Percentiles rank a stretch among this genome's conserved stretches.
Conservation (phyloP, 2,113 vertebrate genomes). For the Lepus americanus region DNA sequence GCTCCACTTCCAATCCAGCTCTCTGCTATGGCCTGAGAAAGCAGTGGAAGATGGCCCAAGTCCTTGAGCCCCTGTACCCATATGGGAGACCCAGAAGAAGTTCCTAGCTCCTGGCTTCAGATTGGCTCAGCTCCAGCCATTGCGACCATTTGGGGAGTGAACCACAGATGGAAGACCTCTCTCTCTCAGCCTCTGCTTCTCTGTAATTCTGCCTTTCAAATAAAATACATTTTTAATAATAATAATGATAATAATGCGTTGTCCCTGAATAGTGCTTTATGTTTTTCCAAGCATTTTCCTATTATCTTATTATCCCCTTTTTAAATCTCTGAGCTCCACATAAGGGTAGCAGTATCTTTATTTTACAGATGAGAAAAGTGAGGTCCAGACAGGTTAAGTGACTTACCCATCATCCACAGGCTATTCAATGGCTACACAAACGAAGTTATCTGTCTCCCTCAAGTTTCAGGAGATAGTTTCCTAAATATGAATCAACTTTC, state of each 20-base stretch:
- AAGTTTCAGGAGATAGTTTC: constrained; percentile 54
- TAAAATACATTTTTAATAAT: no score
- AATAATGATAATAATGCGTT: neutral
- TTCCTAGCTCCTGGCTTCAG: no score
- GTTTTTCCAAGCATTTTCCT: constrained; percentile 39
- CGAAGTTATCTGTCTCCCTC: neutral
- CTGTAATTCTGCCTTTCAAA: no score
- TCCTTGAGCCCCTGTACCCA: no score
- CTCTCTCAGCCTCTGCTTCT: no score
- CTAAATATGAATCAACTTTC: neutral
- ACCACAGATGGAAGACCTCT: no score
- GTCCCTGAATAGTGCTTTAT: neutral
- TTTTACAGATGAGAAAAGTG: constrained; percentile 39
- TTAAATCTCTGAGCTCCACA: neutral
- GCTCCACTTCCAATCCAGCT: no score
- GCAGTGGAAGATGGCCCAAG: no score
- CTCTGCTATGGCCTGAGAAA: no score
- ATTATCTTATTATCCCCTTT: constrained; percentile 6
- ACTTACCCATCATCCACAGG: constrained; percentile 13
- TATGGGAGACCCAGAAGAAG: no score
- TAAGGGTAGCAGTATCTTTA: neutral
- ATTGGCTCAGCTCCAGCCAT: no score
- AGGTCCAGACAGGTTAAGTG: neutral
- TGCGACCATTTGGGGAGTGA: no score
- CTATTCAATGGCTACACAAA: constrained; percentile 19